These are phyloP conservation scores for Zoanthus gigantus DNA, from an alignment of 92 coral and sea anemone genomes.

Conservation along the genomic window DNA sequence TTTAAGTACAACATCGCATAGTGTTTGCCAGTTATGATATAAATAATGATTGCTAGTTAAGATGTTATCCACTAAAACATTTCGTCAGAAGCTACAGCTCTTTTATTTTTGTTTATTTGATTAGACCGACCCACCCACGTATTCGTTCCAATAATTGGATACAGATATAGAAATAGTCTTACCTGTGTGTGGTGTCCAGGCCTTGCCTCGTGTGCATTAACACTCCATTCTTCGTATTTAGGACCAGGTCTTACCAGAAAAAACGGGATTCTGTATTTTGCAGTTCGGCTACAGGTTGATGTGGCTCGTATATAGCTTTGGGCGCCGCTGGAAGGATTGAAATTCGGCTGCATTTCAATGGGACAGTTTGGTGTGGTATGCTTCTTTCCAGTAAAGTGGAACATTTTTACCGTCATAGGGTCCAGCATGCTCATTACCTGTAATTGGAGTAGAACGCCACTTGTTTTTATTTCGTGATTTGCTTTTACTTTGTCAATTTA, in stretches of 20 bases:
- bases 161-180: background rate
- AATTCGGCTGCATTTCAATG: slow-evolving; percentile 64
- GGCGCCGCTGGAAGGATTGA: slow-evolving; percentile 73
- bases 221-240: slow-evolving; percentile 64
- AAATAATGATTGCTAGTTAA: too few relatives aligned
- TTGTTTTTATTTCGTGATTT: background rate
- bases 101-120: too few relatives aligned
- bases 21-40: too few relatives aligned
- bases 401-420: slow-evolving; percentile 63
- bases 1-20: too few relatives aligned
- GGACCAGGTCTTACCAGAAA: slow-evolving; percentile 67
- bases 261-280: slow-evolving; percentile 60
- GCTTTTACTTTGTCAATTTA: too few relatives aligned
- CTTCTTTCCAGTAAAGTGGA: slow-evolving; percentile 70
- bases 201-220: slow-evolving; percentile 73
- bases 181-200: slow-evolving; percentile 86
- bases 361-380: slow-evolving; percentile 80
- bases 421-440: slow-evolving; percentile 42
- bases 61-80: too few relatives aligned
- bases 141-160: too few relatives aligned
- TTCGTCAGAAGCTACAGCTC: too few relatives aligned
- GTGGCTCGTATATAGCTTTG: slow-evolving; percentile 61
- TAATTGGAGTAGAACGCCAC: background rate
- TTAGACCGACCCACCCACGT: too few relatives aligned
- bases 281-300: background rate